Conservation (phyloP, 2,888 invertebrate species). For the Cloeon dipterum region DNA sequence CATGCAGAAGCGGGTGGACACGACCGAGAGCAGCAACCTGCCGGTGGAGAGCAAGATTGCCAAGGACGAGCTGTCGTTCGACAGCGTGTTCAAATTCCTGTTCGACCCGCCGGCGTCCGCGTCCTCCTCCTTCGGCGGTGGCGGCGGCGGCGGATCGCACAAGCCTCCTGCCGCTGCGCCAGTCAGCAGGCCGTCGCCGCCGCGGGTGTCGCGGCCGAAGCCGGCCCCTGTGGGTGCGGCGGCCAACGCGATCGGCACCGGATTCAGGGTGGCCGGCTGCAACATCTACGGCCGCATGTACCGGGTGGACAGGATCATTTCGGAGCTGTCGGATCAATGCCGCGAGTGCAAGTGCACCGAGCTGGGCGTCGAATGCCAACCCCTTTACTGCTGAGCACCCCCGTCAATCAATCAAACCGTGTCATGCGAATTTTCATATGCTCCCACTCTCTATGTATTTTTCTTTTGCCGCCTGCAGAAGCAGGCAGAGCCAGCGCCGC, state of each 20-base stretch:
- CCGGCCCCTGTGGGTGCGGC: neutral
- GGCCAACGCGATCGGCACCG: slow-evolving; percentile 18
- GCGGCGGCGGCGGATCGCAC: slow-evolving; percentile 5
- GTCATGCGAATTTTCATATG: no score
- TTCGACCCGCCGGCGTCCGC: slow-evolving; percentile 13
- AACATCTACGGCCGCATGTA: slow-evolving; percentile 82
- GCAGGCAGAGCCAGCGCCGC: no score
- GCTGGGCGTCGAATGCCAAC: slow-evolving; percentile 60
- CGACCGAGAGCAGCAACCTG: no score
- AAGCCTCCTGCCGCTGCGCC: slow-evolving; percentile 6
- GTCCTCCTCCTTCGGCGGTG: slow-evolving; percentile 6
- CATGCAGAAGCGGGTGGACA: no score
- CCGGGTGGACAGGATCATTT: slow-evolving; percentile 55
- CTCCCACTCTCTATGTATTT: no score
- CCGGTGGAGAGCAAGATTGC: slow-evolving; percentile 16
- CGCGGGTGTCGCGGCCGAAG: neutral
- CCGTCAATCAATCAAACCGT: no score
- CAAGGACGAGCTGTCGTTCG: slow-evolving; percentile 30
- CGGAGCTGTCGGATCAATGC: slow-evolving; percentile 60
- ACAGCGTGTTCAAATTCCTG: slow-evolving; percentile 34
- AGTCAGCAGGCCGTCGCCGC: neutral
- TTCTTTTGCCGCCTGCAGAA: no score
- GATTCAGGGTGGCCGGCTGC: slow-evolving; percentile 61
- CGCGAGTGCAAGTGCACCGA: slow-evolving; percentile 71
- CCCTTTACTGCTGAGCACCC: slow-evolving; percentile 34